Conservation (phyloP, 1,140 invertebrate species). For the Plectrocnemia conspersa region DNA sequence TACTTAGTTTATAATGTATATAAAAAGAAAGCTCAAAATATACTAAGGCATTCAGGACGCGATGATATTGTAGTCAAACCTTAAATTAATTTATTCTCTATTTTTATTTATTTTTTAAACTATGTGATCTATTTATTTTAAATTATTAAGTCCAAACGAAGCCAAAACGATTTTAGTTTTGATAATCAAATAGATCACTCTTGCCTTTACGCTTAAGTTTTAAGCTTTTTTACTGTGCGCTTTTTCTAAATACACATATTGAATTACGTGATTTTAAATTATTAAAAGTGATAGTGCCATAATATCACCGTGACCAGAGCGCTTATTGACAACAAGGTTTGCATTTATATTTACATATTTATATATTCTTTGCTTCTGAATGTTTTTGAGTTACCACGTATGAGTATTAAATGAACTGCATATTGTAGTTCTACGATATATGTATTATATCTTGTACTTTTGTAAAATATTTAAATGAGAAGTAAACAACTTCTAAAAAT, state of each 20-base stretch:
- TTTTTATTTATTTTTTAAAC: constrained; percentile 3
- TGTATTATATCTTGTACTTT: constrained; percentile 7
- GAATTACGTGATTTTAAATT: too few relatives aligned
- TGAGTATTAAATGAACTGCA: too few relatives aligned
- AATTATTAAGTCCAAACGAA: not conserved
- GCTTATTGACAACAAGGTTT: too few relatives aligned
- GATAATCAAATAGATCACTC: not conserved
- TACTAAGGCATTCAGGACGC: too few relatives aligned
- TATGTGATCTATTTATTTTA: not conserved
- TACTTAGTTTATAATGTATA: not conserved
- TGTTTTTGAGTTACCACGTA: too few relatives aligned
- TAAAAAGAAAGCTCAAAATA: not conserved
- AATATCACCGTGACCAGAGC: too few relatives aligned
- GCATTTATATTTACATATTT: too few relatives aligned
- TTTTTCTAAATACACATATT: too few relatives aligned
- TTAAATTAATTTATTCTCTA: constrained; percentile 5
- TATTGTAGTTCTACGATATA: constrained; percentile 31
- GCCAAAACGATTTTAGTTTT: not conserved
- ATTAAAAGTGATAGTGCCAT: too few relatives aligned
- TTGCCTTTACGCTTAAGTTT: too few relatives aligned
- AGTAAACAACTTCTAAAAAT: constrained; percentile 19
- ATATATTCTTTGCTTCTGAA: too few relatives aligned
- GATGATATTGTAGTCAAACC: constrained; percentile 14
- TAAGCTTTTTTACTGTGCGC: too few relatives aligned
- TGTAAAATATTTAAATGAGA: constrained; percentile 17